Evolutionary conservation across 2,888 invertebrate species (phyloP).

Genomic region (Callyntrura guangdongensis): DNA sequence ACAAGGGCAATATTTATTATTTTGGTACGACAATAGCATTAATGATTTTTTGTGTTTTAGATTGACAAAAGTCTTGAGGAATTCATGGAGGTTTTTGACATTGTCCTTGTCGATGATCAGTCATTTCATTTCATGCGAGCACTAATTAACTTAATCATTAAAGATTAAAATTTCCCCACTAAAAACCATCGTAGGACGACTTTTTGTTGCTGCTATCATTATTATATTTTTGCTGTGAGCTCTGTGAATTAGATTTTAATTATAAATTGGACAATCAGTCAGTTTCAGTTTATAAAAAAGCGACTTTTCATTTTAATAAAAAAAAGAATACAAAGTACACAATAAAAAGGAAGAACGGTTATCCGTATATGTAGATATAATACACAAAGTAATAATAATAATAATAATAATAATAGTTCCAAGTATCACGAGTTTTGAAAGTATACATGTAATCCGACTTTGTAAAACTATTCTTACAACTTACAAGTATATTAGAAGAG

Average conservation of each 20-base stretch:
- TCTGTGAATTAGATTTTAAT: not conserved
- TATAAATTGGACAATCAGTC: not conserved
- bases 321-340: constrained; percentile 4
- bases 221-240: not conserved
- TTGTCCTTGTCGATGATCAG: constrained; percentile 96
- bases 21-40: not conserved
- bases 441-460: not conserved
- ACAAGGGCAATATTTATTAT: not conserved
- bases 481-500: constrained; percentile 55
- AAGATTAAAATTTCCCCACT: too few relatives aligned
- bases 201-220: too few relatives aligned
- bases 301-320: constrained; percentile 21
- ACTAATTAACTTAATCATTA: constrained; percentile 68
- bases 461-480: not conserved
- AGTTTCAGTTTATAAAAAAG: not conserved
- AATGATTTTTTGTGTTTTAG: constrained; percentile 86
- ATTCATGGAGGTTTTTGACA: constrained; percentile 94
- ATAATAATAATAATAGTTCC: too few relatives aligned
- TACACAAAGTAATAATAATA: too few relatives aligned
- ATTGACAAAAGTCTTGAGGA: constrained; percentile 90
- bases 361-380: too few relatives aligned
- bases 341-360: not conserved
- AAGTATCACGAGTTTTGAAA: too few relatives aligned
- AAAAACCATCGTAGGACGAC: too few relatives aligned
- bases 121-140: constrained; percentile 89